phyloP scores from a whole-genome alignment of 2,888 invertebrate species.

The Actias luna region DNA sequence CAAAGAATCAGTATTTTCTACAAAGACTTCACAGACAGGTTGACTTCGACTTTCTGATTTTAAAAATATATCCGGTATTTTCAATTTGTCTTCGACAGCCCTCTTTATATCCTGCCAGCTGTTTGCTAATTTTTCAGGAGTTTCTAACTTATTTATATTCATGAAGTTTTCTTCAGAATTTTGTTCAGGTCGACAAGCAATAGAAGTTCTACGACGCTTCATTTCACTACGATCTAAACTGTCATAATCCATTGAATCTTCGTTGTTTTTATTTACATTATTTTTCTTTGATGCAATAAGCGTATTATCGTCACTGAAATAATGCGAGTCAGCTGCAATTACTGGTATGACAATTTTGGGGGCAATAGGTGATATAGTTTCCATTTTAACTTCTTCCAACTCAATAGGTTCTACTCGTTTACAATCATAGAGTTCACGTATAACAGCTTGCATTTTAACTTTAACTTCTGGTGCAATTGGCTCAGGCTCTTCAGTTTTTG shows the following conservation, averaged over 20 bases:
- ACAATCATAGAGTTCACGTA: conserved; percentile 77
- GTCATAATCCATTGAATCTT: conserved; percentile 58
- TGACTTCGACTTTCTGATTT: conserved; percentile 60
- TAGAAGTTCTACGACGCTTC: conserved; percentile 63
- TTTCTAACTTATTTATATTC: conserved; percentile 43
- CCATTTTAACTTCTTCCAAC: conserved; percentile 52
- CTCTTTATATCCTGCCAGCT: conserved; percentile 71
- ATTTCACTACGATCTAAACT: conserved; percentile 62
- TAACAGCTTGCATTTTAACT: conserved; percentile 83
- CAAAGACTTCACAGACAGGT: conserved; percentile 86
- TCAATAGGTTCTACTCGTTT: conserved; percentile 59
- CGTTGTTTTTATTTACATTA: conserved; percentile 41
- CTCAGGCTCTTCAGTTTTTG: conserved; percentile 45
- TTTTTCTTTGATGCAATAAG: conserved; percentile 48
- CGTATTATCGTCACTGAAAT: conserved; percentile 66
- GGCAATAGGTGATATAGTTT: conserved; percentile 51
- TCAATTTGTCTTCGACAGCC: conserved; percentile 41
- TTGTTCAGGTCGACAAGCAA: conserved; percentile 70
- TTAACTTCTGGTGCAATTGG: conserved; percentile 79
- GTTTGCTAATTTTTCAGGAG: conserved; percentile 57
- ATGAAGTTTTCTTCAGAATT: conserved; percentile 54
- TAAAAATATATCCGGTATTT: conserved; percentile 46
- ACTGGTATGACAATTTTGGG: conserved; percentile 75
- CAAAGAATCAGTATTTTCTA: conserved; percentile 80
- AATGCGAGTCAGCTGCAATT: conserved; percentile 65